Evolutionary conservation across 1,140 invertebrate species (phyloP).

Genomic region (Microvelia longipes): DNA sequence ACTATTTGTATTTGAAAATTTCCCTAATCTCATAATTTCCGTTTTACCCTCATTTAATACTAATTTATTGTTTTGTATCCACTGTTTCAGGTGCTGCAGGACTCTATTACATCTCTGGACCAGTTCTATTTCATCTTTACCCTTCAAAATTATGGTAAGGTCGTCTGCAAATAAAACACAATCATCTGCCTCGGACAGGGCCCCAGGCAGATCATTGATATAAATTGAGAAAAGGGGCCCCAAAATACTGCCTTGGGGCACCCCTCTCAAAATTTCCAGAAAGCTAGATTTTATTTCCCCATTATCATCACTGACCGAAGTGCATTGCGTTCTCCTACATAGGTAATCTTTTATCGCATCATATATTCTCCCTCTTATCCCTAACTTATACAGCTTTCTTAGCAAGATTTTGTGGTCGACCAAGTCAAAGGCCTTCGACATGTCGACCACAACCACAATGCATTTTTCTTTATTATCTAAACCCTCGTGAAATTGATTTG

Average conservation of each 20-base stretch:
- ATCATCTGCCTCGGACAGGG: not conserved
- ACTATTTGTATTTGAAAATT: not conserved
- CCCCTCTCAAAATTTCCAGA: not conserved
- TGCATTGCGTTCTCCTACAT: not conserved
- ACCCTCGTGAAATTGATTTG: not conserved
- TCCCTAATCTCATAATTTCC: not conserved
- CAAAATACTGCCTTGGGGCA: not conserved
- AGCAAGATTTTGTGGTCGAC: not conserved
- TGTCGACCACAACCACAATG: not conserved
- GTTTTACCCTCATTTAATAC: not conserved
- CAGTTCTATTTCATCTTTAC: not conserved
- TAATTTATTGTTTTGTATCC: not conserved
- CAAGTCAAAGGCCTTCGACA: not conserved
- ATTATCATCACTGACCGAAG: not conserved
- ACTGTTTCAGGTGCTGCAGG: not conserved
- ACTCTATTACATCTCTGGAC: not conserved
- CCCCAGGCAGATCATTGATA: not conserved
- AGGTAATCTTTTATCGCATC: not conserved
- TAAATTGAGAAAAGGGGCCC: not conserved
- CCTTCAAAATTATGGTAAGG: not conserved
- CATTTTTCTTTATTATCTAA: not conserved
- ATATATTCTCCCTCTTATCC: not conserved
- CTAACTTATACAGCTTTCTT: not conserved
- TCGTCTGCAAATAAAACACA: not conserved
- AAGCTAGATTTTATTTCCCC: not conserved